A percentile compares a stretch with the other conserved stretches of the same genome.
phyloP scores from a whole-genome alignment of 2,113 vertebrate genomes.

The Psilopsiagon aymara region DNA sequence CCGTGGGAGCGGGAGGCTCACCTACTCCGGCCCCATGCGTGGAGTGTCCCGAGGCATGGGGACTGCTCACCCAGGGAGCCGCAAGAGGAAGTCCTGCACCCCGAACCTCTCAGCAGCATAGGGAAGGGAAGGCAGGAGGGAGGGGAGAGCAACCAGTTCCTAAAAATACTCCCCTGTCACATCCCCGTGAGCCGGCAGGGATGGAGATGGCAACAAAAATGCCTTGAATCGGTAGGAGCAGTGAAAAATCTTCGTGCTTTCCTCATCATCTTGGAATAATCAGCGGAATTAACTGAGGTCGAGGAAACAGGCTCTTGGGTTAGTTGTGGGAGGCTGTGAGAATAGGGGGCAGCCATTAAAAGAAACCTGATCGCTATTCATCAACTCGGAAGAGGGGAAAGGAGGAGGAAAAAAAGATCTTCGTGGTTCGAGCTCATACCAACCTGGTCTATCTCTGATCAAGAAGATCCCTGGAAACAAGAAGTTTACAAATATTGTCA shows the following conservation, averaged over 20 bases:
- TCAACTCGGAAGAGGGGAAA: conserved; percentile 71
- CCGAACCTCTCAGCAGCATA: neutral
- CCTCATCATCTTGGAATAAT: conserved; percentile 92
- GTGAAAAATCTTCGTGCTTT: conserved; percentile 54
- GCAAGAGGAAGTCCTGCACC: accelerated
- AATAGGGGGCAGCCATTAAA: conserved; percentile 88
- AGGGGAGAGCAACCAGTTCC: neutral
- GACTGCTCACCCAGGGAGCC: neutral
- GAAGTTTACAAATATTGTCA: conserved; percentile 91
- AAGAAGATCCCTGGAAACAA: conserved; percentile 84
- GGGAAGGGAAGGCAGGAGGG: neutral
- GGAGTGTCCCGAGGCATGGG: neutral
- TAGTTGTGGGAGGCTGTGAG: conserved; percentile 90
- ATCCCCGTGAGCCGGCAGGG: neutral
- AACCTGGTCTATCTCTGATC: conserved; percentile 77
- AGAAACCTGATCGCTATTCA: conserved; percentile 91
- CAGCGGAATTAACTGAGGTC: conserved; percentile 91
- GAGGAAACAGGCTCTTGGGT: conserved; percentile 84
- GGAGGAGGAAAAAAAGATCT: neutral
- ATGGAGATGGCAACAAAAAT: conserved; percentile 25
- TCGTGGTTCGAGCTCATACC: conserved; percentile 65
- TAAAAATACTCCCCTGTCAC: neutral
- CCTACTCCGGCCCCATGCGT: neutral
- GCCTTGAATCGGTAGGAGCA: conserved; percentile 43
- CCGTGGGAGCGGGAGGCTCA: neutral